Evolutionary conservation across 1,140 invertebrate species (phyloP).

Genomic region (Homarus americanus): DNA sequence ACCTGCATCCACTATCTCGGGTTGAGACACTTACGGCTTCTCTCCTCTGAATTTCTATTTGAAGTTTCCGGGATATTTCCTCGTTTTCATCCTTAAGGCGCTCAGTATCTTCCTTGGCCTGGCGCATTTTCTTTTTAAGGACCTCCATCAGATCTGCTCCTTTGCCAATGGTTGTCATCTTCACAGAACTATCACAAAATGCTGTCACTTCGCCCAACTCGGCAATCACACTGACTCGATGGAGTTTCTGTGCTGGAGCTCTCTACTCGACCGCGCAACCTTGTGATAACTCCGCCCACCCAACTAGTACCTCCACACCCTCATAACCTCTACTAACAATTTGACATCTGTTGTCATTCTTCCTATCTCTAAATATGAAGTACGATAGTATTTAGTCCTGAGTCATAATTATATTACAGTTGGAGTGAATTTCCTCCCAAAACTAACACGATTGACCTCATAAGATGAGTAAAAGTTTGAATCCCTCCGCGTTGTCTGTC

Average conservation of each 20-base stretch:
- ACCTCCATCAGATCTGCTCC: conserved; percentile 75
- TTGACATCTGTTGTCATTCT: not conserved
- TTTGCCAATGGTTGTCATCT: conserved; percentile 75
- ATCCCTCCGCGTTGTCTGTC: conserved; percentile 34
- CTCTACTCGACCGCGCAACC: conserved; percentile 49
- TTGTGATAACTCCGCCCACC: conserved; percentile 61
- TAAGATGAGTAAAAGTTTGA: conserved; percentile 48
- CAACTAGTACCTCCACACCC: conserved; percentile 65
- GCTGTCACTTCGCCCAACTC: conserved; percentile 54
- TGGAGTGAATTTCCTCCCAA: not conserved
- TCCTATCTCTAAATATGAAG: not conserved
- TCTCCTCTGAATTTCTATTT: conserved; percentile 71
- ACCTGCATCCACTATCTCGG: too few species aligned
- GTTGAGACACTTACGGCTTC: conserved; percentile 72
- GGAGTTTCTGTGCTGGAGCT: conserved; percentile 8
- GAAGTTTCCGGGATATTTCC: conserved; percentile 72
- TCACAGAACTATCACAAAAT: conserved; percentile 26
- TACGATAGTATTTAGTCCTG: not conserved
- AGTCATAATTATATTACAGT: not conserved
- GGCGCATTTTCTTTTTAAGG: conserved; percentile 75
- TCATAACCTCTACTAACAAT: not conserved
- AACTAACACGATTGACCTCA: conserved; percentile 32
- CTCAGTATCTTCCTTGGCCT: conserved; percentile 75
- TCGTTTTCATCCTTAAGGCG: conserved; percentile 74
- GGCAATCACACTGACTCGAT: conserved; percentile 65